Percentiles rank a stretch among this genome's conserved stretches.
phyloP scores from a whole-genome alignment of 1,140 invertebrate genomes.

The Pogonus chalceus region DNA sequence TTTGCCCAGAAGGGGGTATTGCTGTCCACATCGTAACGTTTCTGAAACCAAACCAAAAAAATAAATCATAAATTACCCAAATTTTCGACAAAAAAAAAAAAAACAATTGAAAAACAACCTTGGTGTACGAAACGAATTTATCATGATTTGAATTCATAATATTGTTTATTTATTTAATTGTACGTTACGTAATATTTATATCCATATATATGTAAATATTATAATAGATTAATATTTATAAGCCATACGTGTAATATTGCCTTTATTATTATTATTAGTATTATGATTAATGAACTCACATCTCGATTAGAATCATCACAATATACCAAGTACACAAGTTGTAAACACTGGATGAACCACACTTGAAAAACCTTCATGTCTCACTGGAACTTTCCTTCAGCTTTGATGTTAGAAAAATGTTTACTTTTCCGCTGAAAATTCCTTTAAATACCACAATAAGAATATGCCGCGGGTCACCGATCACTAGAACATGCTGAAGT shows the following conservation, averaged over 20 bases:
- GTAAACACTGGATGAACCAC: not conserved
- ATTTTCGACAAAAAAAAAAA: too few relatives aligned
- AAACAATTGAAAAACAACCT: too few relatives aligned
- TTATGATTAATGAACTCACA: too few relatives aligned
- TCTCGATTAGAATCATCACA: too few relatives aligned
- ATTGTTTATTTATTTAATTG: slow-evolving; percentile 1
- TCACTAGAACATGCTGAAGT: not conserved
- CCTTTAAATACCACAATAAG: not conserved
- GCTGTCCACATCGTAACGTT: not conserved
- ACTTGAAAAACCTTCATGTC: not conserved
- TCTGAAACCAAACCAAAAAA: too few relatives aligned
- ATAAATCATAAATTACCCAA: too few relatives aligned
- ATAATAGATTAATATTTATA: too few relatives aligned
- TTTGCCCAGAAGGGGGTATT: not conserved
- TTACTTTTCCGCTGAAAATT: not conserved
- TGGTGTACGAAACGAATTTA: not conserved
- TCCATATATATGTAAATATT: too few relatives aligned
- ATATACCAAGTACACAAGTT: not conserved
- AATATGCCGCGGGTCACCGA: not conserved
- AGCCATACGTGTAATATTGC: too few relatives aligned
- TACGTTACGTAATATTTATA: too few relatives aligned
- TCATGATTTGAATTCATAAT: not conserved
- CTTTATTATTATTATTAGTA: too few relatives aligned
- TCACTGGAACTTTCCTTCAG: not conserved
- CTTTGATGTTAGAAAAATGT: not conserved